Base-by-base conservation (phyloP, 2,797 vertebrate species). In the Peromyscus aztecus region DNA sequence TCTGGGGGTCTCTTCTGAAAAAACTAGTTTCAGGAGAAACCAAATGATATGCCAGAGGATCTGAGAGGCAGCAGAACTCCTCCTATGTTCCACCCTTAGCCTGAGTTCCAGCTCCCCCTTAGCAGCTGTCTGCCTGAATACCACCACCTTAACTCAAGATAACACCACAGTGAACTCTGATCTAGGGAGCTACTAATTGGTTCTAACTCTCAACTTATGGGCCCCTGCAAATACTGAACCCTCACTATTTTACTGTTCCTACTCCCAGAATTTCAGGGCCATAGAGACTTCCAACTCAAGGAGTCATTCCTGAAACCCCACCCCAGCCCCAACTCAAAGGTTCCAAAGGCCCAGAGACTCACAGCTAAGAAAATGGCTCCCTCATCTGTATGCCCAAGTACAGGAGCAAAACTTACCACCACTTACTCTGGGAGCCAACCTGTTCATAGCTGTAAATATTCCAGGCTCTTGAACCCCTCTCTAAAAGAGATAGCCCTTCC, bases 101-200 rank as follows among this genome's bases (percentile, higher is more conserved):
- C 55, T 52, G 61, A 43, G 16, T 75, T 84, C 80, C 94, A 97
- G 86, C 83, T 93, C 52, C 80, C 89, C 89, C 76, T 90, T 37
- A 82, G 77, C 24, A 93, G 87, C 84, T 69, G 93, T 65, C 77
- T 7, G 43, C 90, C 94, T 23, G 34, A 92, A 94, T 16, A 86
- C 31, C 89, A 96, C 55, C 77, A 81, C 73, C 57, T 94, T 85
- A 81, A 71, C 85, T 96, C 46, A 85, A 96, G 94, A 97, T 95
- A 98, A 94, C 49, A 94, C 91, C 37, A 84, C 91, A 94, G 61
- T 94, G 89, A 97, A 93, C 97, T 96, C 85, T 97, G 92, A 87
- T 96, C 94, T 57, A 84, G 31, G 97, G 57, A 95, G 77, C 83
- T 94, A 40, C 90, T 84, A 78, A 92, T 89, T 59, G 91, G 80